phyloP scores from a whole-genome alignment of 1,140 invertebrate species.

The Drosophila mayri region DNA sequence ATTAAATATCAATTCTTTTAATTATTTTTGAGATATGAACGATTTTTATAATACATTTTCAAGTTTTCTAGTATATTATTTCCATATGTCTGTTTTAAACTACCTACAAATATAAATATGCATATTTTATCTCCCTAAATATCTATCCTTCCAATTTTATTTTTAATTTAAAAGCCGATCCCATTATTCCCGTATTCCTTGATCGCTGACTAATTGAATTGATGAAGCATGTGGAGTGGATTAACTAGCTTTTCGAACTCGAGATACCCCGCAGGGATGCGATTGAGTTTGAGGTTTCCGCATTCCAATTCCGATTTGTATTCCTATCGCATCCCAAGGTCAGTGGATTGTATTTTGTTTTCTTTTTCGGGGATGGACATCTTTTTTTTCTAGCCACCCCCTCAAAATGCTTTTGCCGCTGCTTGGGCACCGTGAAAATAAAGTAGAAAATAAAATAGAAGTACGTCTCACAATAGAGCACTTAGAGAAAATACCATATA shows the following conservation, averaged over 20 bases:
- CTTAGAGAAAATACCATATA: background rate
- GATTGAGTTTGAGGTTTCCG: constrained; percentile 49
- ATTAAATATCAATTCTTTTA: too few species aligned
- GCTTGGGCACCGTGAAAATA: constrained; percentile 8
- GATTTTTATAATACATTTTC: too few species aligned
- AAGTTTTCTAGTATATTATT: too few species aligned
- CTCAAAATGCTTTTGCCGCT: background rate
- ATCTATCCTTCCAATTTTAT: background rate
- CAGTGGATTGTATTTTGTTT: constrained; percentile 24
- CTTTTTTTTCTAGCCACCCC: constrained; percentile 27
- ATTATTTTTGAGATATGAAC: too few species aligned
- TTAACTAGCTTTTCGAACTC: constrained; percentile 32
- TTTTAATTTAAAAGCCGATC: constrained; percentile 5
- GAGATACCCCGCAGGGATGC: constrained; percentile 16
- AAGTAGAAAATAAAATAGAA: constrained; percentile 14
- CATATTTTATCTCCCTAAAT: background rate
- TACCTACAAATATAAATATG: too few species aligned
- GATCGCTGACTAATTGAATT: constrained; percentile 46
- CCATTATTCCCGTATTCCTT: constrained; percentile 10
- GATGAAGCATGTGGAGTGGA: constrained; percentile 47
- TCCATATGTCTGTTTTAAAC: too few species aligned
- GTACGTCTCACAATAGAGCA: constrained; percentile 13
- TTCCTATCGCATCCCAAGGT: constrained; percentile 27
- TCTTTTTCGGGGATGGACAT: constrained; percentile 28
- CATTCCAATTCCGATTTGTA: constrained; percentile 31